phyloP scores from a whole-genome alignment of 2,888 invertebrate genomes.

The Nomada lathburiana region DNA sequence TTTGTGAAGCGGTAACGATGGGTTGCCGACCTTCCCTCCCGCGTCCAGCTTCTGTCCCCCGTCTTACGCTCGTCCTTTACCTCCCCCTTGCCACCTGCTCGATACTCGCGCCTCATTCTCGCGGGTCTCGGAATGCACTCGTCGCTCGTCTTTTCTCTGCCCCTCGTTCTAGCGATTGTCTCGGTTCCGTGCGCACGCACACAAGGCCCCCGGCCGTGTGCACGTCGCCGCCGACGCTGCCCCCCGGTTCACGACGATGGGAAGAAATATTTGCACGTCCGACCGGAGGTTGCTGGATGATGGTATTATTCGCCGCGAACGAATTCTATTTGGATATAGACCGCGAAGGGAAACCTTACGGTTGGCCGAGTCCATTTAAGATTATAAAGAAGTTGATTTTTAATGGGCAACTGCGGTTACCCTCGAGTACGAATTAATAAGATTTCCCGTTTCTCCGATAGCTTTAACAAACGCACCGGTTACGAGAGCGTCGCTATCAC shows the following conservation, averaged over 20 bases:
- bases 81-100: slow-evolving; percentile 64
- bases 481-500: slow-evolving; percentile 8
- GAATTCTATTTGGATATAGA: slow-evolving; percentile 8
- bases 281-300: slow-evolving; percentile 48
- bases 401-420: too few relatives aligned
- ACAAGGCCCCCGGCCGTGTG: slow-evolving; percentile 17
- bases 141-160: slow-evolving; percentile 59
- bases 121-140: slow-evolving; percentile 66
- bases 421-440: too few relatives aligned
- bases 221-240: slow-evolving; percentile 23
- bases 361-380: too few relatives aligned
- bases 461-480: not conserved
- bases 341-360: not conserved
- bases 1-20: slow-evolving; percentile 56
- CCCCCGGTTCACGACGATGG: slow-evolving; percentile 19
- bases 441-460: not conserved
- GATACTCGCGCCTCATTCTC: slow-evolving; percentile 68
- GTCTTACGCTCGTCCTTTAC: slow-evolving; percentile 59
- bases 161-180: slow-evolving; percentile 60
- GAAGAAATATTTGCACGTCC: slow-evolving; percentile 57
- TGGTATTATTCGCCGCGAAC: slow-evolving; percentile 40
- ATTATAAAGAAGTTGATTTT: too few relatives aligned
- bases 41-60: slow-evolving; percentile 48
- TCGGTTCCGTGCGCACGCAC: slow-evolving; percentile 48
- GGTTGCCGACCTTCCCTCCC: slow-evolving; percentile 59